Evolutionary conservation across 2,888 invertebrate species (phyloP), one percentile per base, ranked within the genome.

Genomic region (Drosophila borealis): DNA sequence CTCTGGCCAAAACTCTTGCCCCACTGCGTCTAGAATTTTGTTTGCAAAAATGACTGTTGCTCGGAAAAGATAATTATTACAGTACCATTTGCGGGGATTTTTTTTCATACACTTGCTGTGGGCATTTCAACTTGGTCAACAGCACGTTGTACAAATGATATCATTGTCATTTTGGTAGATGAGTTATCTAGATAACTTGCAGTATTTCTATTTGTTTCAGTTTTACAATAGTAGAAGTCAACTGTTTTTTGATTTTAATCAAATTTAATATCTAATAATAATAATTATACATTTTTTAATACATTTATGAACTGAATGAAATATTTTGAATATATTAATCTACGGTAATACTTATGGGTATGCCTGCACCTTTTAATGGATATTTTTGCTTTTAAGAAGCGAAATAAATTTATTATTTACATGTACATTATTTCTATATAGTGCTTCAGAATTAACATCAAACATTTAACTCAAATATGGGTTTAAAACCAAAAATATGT

Each of bases 11-110:
- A 59, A 53, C 17, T 25, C 42, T 34, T 44, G 42, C 33, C 5
- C 21, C 19, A 34, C 9, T 11, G 3, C 6, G 9, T 45, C 9
- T 39, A 14, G 11, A 55, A 13, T 11, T 48, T 48, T 42, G 3
- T 21, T 44, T 36, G 8, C 36, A 62, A n/a, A 10, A n/a, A 36
- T 57, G 59, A 50, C 49, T 44, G 4, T 11, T 19, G 49, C 29
- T 29, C 8, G 8, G 37, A 63, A 37, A 63, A 19, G 4, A 8
- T 42, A 3, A 13, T 42, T n/a, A n/a, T 21, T 13, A 17, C 14
- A 51, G 5, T 33, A 13, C n/a, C 2, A 33, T 21, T 21, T 29
- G 34, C 4, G 53, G 36, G 61, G 44, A 33, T 41, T 29, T 45
- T 45, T 53, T 36, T 29, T 34, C 0, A 29, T 39, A 53, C 51